A percentile compares a stretch with the other conserved stretches of the same genome.
These are phyloP conservation scores for Drosophila meridionalis DNA, from an alignment of 2,888 invertebrate species.

Conservation along the genomic window DNA sequence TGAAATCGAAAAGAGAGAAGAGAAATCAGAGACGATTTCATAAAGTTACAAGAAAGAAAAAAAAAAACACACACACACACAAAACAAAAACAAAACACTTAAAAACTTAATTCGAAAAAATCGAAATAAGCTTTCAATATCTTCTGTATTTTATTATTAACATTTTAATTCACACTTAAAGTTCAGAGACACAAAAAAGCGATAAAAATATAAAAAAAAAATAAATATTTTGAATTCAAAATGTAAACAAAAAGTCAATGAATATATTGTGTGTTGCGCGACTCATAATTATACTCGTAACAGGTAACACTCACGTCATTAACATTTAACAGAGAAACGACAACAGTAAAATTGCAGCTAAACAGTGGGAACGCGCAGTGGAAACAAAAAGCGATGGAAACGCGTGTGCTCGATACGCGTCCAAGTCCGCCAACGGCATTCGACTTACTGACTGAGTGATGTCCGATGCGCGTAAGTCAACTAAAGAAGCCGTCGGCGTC, in stretches of 20 bases:
- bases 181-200: conserved; percentile 1
- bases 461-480: conserved; percentile 40
- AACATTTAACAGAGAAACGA: conserved; percentile 53
- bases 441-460: conserved; percentile 76
- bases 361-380: conserved; percentile 5
- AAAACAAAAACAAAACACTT: not conserved
- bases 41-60: conserved; percentile 6
- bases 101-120: not conserved
- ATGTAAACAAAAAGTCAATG: conserved; percentile 17
- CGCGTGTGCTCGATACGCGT: conserved; percentile 55
- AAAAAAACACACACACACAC: not conserved
- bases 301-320: conserved; percentile 58
- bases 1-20: conserved; percentile 54
- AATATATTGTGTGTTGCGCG: not conserved
- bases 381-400: conserved; percentile 7
- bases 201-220: conserved; percentile 6
- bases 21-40: conserved; percentile 46
- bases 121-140: conserved; percentile 15
- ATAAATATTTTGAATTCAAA: conserved; percentile 2
- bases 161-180: conserved; percentile 45
- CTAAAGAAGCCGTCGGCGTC: conserved; percentile 40
- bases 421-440: conserved; percentile 74
- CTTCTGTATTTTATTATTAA: conserved; percentile 25
- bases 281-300: not conserved
- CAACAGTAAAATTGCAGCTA: conserved; percentile 13